Percentiles rank a stretch among this genome's conserved stretches.
phyloP scores from a whole-genome alignment of 2,888 invertebrate genomes.

The Nebria salina region DNA sequence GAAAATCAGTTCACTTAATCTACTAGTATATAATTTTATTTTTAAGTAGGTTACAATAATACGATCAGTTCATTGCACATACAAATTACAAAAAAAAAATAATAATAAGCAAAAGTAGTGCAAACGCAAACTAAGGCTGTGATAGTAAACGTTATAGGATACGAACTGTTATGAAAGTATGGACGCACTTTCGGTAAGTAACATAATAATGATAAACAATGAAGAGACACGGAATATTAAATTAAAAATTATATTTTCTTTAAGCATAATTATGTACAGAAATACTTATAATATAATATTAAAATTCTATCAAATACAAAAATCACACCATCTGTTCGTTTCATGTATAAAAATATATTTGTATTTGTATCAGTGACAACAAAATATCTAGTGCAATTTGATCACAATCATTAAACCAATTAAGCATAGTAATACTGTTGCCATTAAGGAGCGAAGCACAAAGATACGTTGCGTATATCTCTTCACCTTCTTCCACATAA shows the following conservation, averaged over 20 bases:
- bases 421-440: background rate
- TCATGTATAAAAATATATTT: constrained; percentile 35
- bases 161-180: too few relatives aligned
- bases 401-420: constrained; percentile 19
- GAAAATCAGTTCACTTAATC: constrained; percentile 12
- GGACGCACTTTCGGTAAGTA: background rate
- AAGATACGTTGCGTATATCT: too few relatives aligned
- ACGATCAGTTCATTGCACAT: background rate
- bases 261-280: constrained; percentile 34
- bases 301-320: constrained; percentile 23
- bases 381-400: constrained; percentile 4
- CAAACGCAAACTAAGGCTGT: too few relatives aligned
- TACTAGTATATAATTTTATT: background rate
- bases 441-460: background rate
- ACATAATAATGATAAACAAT: background rate
- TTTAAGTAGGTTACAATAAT: constrained; percentile 6
- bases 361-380: constrained; percentile 8
- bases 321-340: constrained; percentile 26
- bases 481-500: too few relatives aligned
- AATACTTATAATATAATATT: constrained; percentile 24
- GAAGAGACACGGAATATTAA: background rate
- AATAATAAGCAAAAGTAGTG: too few relatives aligned
- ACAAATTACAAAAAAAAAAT: too few relatives aligned
- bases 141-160: too few relatives aligned
- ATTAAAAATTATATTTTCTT: constrained; percentile 17